A percentile compares a stretch with the other conserved stretches of the same genome.
Evolutionary conservation across 2,113 vertebrate genomes (phyloP).

Genomic region (Raja brachyura): DNA sequence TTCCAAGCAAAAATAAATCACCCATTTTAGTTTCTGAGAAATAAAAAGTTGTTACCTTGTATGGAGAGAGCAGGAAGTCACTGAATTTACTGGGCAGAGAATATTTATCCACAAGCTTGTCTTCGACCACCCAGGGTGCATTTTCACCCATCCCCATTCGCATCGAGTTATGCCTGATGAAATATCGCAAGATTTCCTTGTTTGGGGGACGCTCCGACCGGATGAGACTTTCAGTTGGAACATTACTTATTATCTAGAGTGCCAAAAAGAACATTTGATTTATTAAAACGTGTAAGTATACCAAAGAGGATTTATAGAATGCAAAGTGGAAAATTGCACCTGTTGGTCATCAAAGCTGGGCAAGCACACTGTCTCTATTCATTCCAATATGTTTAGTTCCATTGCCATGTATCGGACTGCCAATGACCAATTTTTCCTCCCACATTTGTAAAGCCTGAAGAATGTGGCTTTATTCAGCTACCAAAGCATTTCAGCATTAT

Average conservation of each 20-base stretch:
- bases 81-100: constrained; percentile 92
- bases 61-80: constrained; percentile 89
- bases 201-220: constrained; percentile 91
- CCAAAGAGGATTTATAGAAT: background rate
- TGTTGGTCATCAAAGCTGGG: background rate
- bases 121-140: constrained; percentile 93
- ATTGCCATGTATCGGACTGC: no score
- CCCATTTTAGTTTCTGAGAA: background rate
- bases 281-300: background rate
- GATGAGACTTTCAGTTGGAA: constrained; percentile 80
- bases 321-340: background rate
- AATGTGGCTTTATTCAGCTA: background rate
- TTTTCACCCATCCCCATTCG: constrained; percentile 82
- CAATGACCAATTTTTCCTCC: no score
- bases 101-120: constrained; percentile 87
- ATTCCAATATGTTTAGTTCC: no score
- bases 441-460: no score
- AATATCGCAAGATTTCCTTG: constrained; percentile 96
- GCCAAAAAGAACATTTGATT: background rate
- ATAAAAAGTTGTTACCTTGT: constrained; percentile 68
- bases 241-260: constrained; percentile 79
- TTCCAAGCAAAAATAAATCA: background rate
- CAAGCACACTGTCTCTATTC: no score
- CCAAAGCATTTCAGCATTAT: background rate
- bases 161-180: constrained; percentile 84